Conservation (phyloP, 2,113 vertebrate species). For the Callionymus lyra region DNA sequence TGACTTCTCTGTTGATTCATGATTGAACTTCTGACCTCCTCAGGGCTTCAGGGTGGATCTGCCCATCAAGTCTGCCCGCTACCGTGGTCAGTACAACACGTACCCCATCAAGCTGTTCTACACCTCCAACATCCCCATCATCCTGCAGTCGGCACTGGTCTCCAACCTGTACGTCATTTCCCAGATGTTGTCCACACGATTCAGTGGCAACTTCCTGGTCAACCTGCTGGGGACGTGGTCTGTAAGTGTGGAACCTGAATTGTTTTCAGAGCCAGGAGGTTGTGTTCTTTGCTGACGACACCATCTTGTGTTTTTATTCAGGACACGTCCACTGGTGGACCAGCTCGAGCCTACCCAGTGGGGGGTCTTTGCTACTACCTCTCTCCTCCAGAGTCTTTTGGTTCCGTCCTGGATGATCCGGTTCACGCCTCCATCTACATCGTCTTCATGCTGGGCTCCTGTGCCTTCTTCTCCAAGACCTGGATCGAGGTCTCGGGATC, state of each 20-base stretch:
- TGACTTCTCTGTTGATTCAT: neutral
- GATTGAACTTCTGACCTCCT: neutral
- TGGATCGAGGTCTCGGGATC: slow-evolving; percentile 99
- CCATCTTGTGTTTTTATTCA: slow-evolving; percentile 28
- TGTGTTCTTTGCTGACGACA: neutral
- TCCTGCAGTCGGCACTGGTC: slow-evolving; percentile 93
- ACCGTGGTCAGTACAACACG: slow-evolving; percentile 97
- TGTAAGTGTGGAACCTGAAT: slow-evolving; percentile 72
- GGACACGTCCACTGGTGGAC: slow-evolving; percentile 85
- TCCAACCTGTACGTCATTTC: slow-evolving; percentile 97
- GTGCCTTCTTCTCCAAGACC: slow-evolving; percentile 97
- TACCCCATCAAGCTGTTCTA: slow-evolving; percentile 99
- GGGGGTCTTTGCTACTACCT: slow-evolving; percentile 94
- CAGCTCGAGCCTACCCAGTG: slow-evolving; percentile 91
- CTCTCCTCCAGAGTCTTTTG: slow-evolving; percentile 92
- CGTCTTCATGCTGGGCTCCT: slow-evolving; percentile 95
- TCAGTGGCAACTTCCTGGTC: slow-evolving; percentile 94
- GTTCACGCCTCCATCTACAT: slow-evolving; percentile 91
- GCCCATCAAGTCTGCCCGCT: slow-evolving; percentile 96
- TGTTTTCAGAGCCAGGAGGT: neutral
- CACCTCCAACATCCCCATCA: slow-evolving; percentile 98
- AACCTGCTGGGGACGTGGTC: slow-evolving; percentile 97
- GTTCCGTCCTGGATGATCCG: slow-evolving; percentile 87
- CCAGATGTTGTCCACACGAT: slow-evolving; percentile 96
- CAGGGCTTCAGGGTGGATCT: slow-evolving; percentile 98